Evolutionary conservation across 2,888 invertebrate genomes (phyloP).

Genomic region (Sphaeridia pumilis): DNA sequence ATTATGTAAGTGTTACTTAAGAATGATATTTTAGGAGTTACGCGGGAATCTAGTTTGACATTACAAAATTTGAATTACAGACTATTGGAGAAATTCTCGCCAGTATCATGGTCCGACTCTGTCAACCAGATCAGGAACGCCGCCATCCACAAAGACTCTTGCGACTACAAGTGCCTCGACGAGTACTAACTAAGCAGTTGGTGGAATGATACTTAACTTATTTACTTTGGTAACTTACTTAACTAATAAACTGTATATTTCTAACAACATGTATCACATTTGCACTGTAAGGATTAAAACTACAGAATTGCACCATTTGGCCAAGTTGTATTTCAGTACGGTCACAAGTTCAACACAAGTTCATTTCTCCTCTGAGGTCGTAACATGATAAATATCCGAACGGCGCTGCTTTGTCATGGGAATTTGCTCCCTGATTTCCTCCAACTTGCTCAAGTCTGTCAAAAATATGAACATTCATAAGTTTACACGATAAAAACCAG

Average conservation of each 20-base stretch:
- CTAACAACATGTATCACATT: no score
- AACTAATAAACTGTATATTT: no score
- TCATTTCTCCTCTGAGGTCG: no score
- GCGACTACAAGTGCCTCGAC: slow-evolving; percentile 19
- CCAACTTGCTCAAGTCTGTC: slow-evolving; percentile 57
- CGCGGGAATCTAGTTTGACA: not conserved
- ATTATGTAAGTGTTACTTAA: slow-evolving; percentile 27
- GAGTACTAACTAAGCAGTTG: no score
- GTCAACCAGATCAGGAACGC: slow-evolving; percentile 25
- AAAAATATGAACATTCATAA: slow-evolving; percentile 15
- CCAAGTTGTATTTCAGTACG: no score
- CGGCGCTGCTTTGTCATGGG: slow-evolving; percentile 64
- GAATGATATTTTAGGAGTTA: not conserved
- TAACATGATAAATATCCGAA: slow-evolving; percentile 57
- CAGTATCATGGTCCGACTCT: slow-evolving; percentile 28
- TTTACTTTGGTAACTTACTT: no score
- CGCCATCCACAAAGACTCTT: slow-evolving; percentile 27
- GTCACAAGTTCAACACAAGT: no score
- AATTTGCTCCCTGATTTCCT: slow-evolving; percentile 70
- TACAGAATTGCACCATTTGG: no score
- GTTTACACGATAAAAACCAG: slow-evolving; percentile 1
- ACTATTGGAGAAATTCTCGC: slow-evolving; percentile 29
- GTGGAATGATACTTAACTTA: no score
- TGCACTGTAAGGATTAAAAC: no score
- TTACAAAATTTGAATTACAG: slow-evolving; percentile 13